Evolutionary conservation across 64 coral and sea anemone genomes (phyloP).

Genomic region (Acropora yongei): DNA sequence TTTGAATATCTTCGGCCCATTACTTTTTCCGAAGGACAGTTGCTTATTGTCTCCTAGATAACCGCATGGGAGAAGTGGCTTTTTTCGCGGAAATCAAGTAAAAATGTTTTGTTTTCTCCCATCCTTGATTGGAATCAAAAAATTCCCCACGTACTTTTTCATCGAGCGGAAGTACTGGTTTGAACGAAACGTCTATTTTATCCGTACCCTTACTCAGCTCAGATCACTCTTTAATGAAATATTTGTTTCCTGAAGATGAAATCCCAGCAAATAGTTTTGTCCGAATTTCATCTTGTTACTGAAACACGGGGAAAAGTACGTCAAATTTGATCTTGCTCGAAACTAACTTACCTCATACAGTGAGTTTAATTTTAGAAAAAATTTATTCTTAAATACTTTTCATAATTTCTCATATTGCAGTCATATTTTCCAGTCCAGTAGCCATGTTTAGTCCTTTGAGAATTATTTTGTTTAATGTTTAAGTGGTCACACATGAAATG

Average conservation of each 20-base stretch:
- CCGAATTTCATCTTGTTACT: too few species aligned
- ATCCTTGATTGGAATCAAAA: too few species aligned
- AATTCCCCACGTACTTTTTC: too few species aligned
- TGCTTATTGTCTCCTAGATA: background rate
- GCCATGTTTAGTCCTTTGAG: background rate
- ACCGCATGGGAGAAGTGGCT: background rate
- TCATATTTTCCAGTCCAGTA: conserved; percentile 6
- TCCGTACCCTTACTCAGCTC: too few species aligned
- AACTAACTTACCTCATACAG: background rate
- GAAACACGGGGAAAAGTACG: too few species aligned
- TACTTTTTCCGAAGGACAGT: background rate
- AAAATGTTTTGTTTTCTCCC: background rate
- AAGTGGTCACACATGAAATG: background rate
- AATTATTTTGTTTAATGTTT: conserved; percentile 3
- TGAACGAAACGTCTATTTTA: too few species aligned
- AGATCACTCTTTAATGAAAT: too few species aligned
- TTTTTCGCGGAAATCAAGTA: background rate
- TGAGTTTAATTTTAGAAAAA: background rate
- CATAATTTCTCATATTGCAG: background rate
- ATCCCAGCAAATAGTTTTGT: too few species aligned
- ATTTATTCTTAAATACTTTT: background rate
- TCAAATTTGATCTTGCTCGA: background rate
- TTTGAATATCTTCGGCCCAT: background rate
- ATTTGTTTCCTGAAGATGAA: too few species aligned
- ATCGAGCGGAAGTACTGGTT: too few species aligned